These are phyloP conservation scores for Aphaenogaster floridana DNA, from an alignment of 1,140 invertebrate species.

Conservation along the genomic window DNA sequence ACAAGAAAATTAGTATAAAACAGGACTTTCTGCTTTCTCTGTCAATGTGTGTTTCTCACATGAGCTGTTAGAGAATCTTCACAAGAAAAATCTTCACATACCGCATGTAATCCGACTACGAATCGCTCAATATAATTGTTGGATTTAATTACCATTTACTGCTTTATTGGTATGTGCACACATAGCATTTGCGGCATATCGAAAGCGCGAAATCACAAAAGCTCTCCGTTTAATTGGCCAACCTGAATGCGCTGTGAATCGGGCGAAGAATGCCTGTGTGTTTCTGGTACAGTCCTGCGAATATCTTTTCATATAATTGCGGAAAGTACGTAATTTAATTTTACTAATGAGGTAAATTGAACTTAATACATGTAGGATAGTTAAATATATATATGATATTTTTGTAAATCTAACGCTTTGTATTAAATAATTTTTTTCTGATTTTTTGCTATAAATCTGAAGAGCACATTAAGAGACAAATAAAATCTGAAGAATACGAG, in stretches of 20 bases:
- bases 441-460: background rate
- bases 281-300: background rate
- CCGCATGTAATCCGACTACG: background rate
- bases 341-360: background rate
- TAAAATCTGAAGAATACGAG: background rate
- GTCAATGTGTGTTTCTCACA: background rate
- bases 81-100: background rate
- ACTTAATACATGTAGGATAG: background rate
- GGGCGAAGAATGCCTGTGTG: slow-evolving; percentile 38
- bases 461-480: background rate
- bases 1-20: background rate
- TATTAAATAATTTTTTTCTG: background rate
- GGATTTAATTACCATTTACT: slow-evolving; percentile 57
- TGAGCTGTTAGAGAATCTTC: background rate
- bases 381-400: background rate
- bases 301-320: slow-evolving; percentile 33
- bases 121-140: slow-evolving; percentile 36
- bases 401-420: background rate
- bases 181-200: slow-evolving; percentile 29
- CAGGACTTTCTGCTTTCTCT: background rate
- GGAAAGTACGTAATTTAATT: background rate
- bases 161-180: slow-evolving; percentile 50
- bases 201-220: slow-evolving; percentile 18
- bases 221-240: slow-evolving; percentile 28
- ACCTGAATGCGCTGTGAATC: slow-evolving; percentile 1